Evolutionary conservation across 2,113 vertebrate species (phyloP).

Genomic region (Rutilus rutilus): DNA sequence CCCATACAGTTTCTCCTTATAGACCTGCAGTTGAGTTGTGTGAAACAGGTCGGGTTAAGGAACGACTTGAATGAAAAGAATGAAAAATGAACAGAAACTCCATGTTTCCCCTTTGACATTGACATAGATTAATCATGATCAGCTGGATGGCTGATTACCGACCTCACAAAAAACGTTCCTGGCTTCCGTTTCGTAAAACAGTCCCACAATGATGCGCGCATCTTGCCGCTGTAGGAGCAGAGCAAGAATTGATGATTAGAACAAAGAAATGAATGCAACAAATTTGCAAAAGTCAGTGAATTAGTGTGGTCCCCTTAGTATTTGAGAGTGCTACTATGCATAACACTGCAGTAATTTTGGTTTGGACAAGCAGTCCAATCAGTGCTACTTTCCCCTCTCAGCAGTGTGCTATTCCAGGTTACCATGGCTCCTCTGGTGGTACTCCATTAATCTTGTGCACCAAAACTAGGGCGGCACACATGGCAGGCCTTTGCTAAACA

Average conservation of each 20-base stretch:
- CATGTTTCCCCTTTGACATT: slow-evolving; percentile 2
- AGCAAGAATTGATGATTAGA: background rate
- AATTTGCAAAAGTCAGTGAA: background rate
- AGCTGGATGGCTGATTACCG: slow-evolving; percentile 50
- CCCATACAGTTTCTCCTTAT: slow-evolving; percentile 94
- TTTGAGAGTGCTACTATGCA: slow-evolving; percentile 1
- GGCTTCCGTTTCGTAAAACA: slow-evolving; percentile 95
- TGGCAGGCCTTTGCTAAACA: slow-evolving; percentile 46
- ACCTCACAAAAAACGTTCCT: slow-evolving; percentile 97
- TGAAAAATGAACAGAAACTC: slow-evolving; percentile 15
- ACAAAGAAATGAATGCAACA: slow-evolving; percentile 20
- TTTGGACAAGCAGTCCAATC: slow-evolving; percentile 23
- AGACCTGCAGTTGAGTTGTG: slow-evolving; percentile 78
- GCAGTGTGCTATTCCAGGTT: slow-evolving; percentile 54
- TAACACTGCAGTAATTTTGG: slow-evolving; percentile 5
- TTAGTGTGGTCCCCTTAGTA: slow-evolving; percentile 16
- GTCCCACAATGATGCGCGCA: slow-evolving; percentile 93
- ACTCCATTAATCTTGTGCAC: slow-evolving; percentile 64
- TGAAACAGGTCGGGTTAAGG: background rate
- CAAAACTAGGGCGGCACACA: slow-evolving; percentile 60
- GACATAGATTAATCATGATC: slow-evolving; percentile 38
- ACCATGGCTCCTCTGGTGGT: slow-evolving; percentile 61
- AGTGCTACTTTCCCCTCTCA: slow-evolving; percentile 36
- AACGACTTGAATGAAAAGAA: slow-evolving; percentile 1
- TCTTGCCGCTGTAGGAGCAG: slow-evolving; percentile 84